Base-by-base conservation (phyloP, 2,888 invertebrate genomes). In the Protodeltote pygarga region DNA sequence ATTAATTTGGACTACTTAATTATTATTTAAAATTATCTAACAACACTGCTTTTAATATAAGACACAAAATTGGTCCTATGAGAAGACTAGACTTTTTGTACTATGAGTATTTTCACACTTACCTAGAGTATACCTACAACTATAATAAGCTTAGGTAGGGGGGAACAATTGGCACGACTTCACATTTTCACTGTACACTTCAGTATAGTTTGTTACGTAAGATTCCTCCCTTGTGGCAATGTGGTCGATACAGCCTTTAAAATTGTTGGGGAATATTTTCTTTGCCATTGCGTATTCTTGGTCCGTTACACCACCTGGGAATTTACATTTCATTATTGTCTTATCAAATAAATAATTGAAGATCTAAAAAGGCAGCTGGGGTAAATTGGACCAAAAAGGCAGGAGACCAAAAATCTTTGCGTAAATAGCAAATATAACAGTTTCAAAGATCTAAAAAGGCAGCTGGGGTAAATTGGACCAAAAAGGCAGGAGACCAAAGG, bases 211-310 rank as follows among this genome's bases (percentile, higher is more conserved):
- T 0, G 75, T 79, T 13, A 89, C 48, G 38, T 75, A 80, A 5
- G 67, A 71, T 3, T 77, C 66, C 40, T 83, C 79, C 27, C 67
- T 73, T 0, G 85, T 93, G 32, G 93, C 89, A 70, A 94, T 92
- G 58, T 93, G 91, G 73, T 93, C 93, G 54, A 94, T 89, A 71
- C 94, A 94, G 46, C 94, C 94, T 75, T 92, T 93, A 69, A 94
- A 94, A 53, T 94, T 93, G 46, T 92, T 79, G 3, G 89, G 87
- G 68, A 93, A 94, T 24, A 91, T 77, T 52, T 87, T 90, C 59
- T 86, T 91, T 3, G 92, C 81, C 76, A 79, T 66, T 58, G 76
- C 65, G 79, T 83, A 74, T 34, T 87, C 83, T 44, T 89, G 84
- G 57, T 90, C 87, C 17, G 92, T 90, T 52, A 93, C 87, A 29